These are phyloP conservation scores for Batillaria attramentaria DNA, from an alignment of 1,140 invertebrate species.

Conservation along the genomic window DNA sequence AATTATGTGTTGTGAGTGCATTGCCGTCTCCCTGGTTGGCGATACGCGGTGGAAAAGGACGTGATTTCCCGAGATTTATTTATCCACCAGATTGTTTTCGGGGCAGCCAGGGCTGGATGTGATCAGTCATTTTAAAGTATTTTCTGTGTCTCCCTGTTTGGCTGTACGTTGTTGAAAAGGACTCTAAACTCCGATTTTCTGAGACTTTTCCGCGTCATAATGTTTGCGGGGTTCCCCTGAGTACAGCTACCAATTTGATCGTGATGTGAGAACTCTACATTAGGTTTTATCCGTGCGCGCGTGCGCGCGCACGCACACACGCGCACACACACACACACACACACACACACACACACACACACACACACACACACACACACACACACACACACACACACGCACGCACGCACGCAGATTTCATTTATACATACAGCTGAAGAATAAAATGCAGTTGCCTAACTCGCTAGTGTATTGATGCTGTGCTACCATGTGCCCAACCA, in stretches of 20 bases:
- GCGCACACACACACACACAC: not conserved
- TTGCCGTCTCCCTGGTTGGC: too few species aligned
- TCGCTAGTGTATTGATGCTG: too few species aligned
- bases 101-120: too few species aligned
- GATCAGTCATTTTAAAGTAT: too few species aligned
- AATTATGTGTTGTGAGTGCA: too few species aligned
- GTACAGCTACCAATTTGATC: not conserved
- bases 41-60: too few species aligned
- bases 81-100: too few species aligned
- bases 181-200: not conserved
- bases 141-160: too few species aligned
- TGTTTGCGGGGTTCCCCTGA: not conserved
- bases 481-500: too few species aligned
- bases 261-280: not conserved
- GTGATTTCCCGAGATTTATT: too few species aligned
- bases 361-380: not conserved
- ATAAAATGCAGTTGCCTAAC: too few species aligned
- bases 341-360: not conserved
- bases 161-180: not conserved
- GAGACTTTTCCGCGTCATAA: not conserved
- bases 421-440: not conserved
- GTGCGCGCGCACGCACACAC: not conserved
- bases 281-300: not conserved
- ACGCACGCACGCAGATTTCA: not conserved
- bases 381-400: not conserved